Evolutionary conservation across 1,140 invertebrate genomes (phyloP).

Genomic region (Caenorhabditis briggsae): DNA sequence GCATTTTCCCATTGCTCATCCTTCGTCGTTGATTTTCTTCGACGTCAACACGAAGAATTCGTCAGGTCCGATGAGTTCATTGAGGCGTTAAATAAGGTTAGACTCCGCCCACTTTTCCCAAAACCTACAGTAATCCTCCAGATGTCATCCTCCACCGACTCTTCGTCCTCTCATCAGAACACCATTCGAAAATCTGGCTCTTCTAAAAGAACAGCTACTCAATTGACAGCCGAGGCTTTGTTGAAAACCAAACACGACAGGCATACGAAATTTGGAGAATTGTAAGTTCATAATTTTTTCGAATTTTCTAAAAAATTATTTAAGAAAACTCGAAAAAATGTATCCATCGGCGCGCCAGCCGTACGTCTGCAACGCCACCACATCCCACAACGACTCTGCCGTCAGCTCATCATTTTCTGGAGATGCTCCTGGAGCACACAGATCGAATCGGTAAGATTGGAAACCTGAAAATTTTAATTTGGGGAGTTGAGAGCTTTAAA

Average conservation of each 20-base stretch:
- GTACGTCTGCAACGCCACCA: conserved; percentile 64
- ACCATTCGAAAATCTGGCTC: conserved; percentile 12
- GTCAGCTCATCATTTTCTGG: conserved; percentile 62
- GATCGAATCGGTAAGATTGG: background rate
- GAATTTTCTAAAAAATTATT: background rate
- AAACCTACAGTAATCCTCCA: background rate
- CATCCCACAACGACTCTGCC: conserved; percentile 61
- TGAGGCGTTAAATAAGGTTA: conserved; percentile 61
- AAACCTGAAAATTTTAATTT: no score
- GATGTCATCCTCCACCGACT: conserved; percentile 18
- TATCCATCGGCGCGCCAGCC: conserved; percentile 62
- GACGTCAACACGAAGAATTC: conserved; percentile 21
- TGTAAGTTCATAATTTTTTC: background rate
- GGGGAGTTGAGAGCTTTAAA: background rate
- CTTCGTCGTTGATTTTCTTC: conserved; percentile 16
- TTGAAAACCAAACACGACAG: conserved; percentile 53
- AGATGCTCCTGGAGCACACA: conserved; percentile 25
- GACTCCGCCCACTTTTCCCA: background rate
- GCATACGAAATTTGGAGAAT: conserved; percentile 38
- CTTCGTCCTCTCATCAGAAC: conserved; percentile 6
- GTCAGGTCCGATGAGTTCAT: conserved; percentile 57
- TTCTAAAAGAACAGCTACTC: conserved; percentile 24
- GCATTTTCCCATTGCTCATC: background rate
- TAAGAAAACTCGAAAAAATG: conserved; percentile 64
- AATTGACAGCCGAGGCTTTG: conserved; percentile 49